Base-by-base conservation (phyloP, 2,113 vertebrate species). In the Candoia aspera region DNA sequence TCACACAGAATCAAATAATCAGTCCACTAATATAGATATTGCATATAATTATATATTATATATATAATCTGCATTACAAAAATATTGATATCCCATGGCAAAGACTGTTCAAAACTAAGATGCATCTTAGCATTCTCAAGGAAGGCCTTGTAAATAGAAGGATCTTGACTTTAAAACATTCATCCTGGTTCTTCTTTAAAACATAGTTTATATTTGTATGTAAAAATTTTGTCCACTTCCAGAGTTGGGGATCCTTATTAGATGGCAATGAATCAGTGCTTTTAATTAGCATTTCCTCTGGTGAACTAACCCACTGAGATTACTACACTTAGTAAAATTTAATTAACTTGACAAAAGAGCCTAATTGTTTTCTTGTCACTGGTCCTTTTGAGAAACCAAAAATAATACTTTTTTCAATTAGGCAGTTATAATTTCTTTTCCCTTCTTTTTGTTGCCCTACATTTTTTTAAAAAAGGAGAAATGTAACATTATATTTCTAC, bases 301-400 rank as follows among this genome's bases (percentile, higher is more conserved):
- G 97, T 98, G 97, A 97, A 97, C 95, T 92, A 97, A 96, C 96
- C 98, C 96, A 94, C 95, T 92, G 98, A 98, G 98, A 98, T 98
- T 98, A 98, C 97, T 96, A 97, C 97, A 98, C 97, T 98, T 98
- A 98, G 97, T 98, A 98, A 98, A 98, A 98, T 98, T 98, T 98
- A 98, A 98, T 98, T 98, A 98, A 98, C 98, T 97, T 97, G 97
- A 98, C 98, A 98, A 98, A 98, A 98, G 98, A 97, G 97, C 97
- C 97, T 98, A 98, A 98, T 98, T 98, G 98, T 98, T 98, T 98
- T 98, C 96, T 88, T 97, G 96, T 97, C 96, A 97, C 96, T 95
- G 95, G 97, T 97, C 98, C 97, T 98, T 92, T 97, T 94, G 96
- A 95, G 97, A 95, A 94, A 94, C 96, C 97, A 97, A 97, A 97